Evolutionary conservation across 2,888 invertebrate species (phyloP).

Genomic region (Drosophila nigritarsus): DNA sequence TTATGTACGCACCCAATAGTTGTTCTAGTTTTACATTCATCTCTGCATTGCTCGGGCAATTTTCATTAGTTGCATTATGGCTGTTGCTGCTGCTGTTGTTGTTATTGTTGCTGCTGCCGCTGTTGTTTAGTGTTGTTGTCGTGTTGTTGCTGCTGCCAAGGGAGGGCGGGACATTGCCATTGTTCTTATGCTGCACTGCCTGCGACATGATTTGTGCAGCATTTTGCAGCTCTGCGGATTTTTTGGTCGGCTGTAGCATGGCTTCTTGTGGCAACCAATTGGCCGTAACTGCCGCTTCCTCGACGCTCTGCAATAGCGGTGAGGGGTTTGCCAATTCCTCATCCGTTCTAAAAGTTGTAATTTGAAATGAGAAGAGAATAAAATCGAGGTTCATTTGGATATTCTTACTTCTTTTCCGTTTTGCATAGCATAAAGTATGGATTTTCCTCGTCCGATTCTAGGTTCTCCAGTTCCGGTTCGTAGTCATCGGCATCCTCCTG

Average conservation of each 20-base stretch:
- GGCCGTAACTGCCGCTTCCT: slow-evolving; percentile 19
- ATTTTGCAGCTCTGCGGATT: slow-evolving; percentile 82
- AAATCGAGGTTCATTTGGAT: background rate
- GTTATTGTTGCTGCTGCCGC: slow-evolving; percentile 40
- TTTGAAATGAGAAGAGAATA: background rate
- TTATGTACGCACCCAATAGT: slow-evolving; percentile 77
- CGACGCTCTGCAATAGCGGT: slow-evolving; percentile 44
- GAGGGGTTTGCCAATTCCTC: slow-evolving; percentile 53
- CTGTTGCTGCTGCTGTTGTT: slow-evolving; percentile 42
- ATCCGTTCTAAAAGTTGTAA: slow-evolving; percentile 35
- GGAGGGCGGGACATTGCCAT: slow-evolving; percentile 69
- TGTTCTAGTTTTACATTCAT: slow-evolving; percentile 81
- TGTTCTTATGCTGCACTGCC: slow-evolving; percentile 77
- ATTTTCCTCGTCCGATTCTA: slow-evolving; percentile 63
- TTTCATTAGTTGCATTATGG: slow-evolving; percentile 43
- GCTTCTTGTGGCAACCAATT: slow-evolving; percentile 69
- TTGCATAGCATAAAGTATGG: slow-evolving; percentile 36
- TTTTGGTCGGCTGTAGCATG: slow-evolving; percentile 75
- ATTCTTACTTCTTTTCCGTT: slow-evolving; percentile 39
- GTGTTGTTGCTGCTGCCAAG: slow-evolving; percentile 58
- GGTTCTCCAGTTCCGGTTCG: slow-evolving; percentile 50
- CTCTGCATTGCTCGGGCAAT: slow-evolving; percentile 45
- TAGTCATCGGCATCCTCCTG: slow-evolving; percentile 85
- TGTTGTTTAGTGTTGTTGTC: slow-evolving; percentile 49
- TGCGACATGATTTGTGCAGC: slow-evolving; percentile 84